Conservation (phyloP, 2,797 vertebrate species). For the Toxotes lorentzi region DNA sequence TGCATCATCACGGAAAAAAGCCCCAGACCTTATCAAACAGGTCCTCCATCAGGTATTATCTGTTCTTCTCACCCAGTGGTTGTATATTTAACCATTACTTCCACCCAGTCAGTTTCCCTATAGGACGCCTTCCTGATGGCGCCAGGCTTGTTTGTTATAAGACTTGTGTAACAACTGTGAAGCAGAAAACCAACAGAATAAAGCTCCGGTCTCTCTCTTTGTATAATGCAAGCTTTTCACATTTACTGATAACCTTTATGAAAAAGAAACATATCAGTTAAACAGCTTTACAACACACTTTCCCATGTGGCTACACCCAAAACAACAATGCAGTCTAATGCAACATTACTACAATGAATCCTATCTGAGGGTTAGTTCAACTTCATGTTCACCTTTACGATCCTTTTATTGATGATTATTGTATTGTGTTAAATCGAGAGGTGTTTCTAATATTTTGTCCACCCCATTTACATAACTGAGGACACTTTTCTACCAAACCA, state of each 20-base stretch:
- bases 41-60: not conserved
- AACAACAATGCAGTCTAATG: not conserved
- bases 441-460: constrained; percentile 4
- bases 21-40: not conserved
- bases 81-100: constrained; percentile 23
- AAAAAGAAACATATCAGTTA: not conserved
- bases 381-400: no score
- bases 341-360: no score
- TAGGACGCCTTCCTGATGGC: not conserved
- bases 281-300: not conserved
- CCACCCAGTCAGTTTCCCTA: not conserved
- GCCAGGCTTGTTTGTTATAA: constrained; percentile 22
- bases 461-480: not conserved
- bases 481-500: not conserved
- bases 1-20: not conserved
- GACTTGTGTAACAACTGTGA: not conserved
- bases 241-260: not conserved
- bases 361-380: no score
- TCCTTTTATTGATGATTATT: not conserved
- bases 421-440: not conserved
- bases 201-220: not conserved
- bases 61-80: not conserved
- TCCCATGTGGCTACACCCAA: no score
- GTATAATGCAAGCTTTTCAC: not conserved
- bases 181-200: not conserved